Conservation (phyloP, 2,888 invertebrate species). For the Lumbricus terrestris region DNA sequence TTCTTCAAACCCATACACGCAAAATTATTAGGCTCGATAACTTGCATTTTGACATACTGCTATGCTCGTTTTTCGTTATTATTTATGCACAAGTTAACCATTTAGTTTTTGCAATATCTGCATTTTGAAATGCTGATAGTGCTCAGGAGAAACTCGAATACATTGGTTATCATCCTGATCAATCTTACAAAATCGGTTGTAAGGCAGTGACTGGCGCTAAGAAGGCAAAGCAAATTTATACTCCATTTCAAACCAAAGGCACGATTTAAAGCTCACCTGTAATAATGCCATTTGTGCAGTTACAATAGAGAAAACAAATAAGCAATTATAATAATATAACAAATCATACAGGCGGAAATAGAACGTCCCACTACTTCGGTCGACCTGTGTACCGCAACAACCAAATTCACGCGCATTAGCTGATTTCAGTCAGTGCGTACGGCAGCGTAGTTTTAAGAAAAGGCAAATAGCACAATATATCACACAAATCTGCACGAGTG, state of each 20-base stretch:
- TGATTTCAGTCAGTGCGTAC: too few species aligned
- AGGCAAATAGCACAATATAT: too few species aligned
- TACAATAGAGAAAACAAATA: background rate
- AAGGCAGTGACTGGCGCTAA: background rate
- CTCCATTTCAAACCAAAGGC: background rate
- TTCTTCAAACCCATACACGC: background rate
- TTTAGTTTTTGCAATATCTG: background rate
- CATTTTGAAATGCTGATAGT: background rate
- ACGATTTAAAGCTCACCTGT: background rate
- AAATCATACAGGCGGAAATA: background rate
- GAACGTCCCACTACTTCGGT: background rate
- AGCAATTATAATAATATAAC: background rate
- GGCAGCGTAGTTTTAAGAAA: too few species aligned
- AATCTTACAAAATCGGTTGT: background rate
- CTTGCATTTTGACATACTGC: background rate
- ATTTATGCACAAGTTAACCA: background rate
- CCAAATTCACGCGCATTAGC: background rate
- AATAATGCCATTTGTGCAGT: background rate
- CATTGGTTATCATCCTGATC: background rate
- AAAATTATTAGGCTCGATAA: background rate
- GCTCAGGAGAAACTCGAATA: background rate
- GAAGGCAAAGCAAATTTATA: background rate
- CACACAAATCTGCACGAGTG: too few species aligned
- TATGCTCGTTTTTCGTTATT: background rate
- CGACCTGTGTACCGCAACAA: background rate